Conservation (phyloP, 2,888 invertebrate genomes). For the Marronus borbonicus region DNA sequence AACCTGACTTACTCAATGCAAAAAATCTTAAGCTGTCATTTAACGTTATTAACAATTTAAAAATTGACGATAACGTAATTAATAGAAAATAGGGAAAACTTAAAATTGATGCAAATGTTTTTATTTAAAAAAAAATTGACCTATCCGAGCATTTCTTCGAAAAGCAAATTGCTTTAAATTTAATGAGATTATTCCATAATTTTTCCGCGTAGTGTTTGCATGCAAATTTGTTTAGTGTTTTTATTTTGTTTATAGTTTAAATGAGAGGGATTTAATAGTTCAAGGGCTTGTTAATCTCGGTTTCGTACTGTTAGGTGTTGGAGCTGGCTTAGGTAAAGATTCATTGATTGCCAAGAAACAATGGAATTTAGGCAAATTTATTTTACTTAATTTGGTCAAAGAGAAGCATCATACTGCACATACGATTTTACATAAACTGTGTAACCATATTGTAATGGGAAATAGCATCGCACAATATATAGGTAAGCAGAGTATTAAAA, state of each 20-base stretch:
- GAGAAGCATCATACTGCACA: slow-evolving; percentile 73
- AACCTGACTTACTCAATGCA: too few species aligned
- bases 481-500: slow-evolving; percentile 36
- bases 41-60: too few species aligned
- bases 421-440: slow-evolving; percentile 73
- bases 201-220: background rate
- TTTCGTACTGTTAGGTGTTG: slow-evolving; percentile 67
- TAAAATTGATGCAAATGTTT: too few species aligned
- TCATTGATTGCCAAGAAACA: slow-evolving; percentile 66
- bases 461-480: slow-evolving; percentile 74
- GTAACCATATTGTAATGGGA: slow-evolving; percentile 72
- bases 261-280: slow-evolving; percentile 71
- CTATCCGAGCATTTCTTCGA: too few species aligned
- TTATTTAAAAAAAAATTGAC: too few species aligned
- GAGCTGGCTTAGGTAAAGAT: slow-evolving; percentile 63
- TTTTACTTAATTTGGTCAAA: slow-evolving; percentile 75
- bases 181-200: too few species aligned
- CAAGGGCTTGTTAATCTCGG: slow-evolving; percentile 69
- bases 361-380: slow-evolving; percentile 73
- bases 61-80: too few species aligned
- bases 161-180: too few species aligned
- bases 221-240: slow-evolving; percentile 28
- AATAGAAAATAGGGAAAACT: too few species aligned
- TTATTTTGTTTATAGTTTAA: slow-evolving; percentile 53
- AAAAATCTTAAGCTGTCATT: too few species aligned